phyloP scores from a whole-genome alignment of 2,113 vertebrate genomes.

The Oxyura jamaicensis region DNA sequence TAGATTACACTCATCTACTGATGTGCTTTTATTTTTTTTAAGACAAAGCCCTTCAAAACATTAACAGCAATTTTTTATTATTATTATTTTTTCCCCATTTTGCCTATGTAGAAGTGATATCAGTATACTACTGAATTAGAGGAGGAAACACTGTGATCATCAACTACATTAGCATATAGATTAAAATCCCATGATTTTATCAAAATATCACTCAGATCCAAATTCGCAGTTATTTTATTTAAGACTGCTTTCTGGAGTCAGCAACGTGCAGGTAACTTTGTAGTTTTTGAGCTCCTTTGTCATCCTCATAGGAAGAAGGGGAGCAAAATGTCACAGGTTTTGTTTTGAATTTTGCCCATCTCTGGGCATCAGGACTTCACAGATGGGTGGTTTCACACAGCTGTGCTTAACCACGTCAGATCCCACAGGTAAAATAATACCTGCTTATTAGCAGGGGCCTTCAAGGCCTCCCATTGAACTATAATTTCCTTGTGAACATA shows the following conservation, averaged over 20 bases:
- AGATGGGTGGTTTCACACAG: not conserved
- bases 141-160: not conserved
- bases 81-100: not conserved
- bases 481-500: not conserved
- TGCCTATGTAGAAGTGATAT: not conserved
- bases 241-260: not conserved
- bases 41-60: not conserved
- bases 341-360: not conserved
- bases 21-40: not conserved
- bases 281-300: not conserved
- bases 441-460: not conserved
- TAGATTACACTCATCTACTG: not conserved
- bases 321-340: not conserved
- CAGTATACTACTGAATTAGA: not conserved
- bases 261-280: not conserved
- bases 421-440: not conserved
- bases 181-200: not conserved
- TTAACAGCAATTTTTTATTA: rapidly evolving
- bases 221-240: not conserved
- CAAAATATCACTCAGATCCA: not conserved
- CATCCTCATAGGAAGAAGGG: not conserved
- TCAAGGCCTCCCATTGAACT: not conserved
- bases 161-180: not conserved
- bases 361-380: not conserved
- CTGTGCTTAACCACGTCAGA: not conserved